These are phyloP conservation scores for Centropus bengalensis DNA, from an alignment of 2,113 vertebrate species.

Conservation along the genomic window DNA sequence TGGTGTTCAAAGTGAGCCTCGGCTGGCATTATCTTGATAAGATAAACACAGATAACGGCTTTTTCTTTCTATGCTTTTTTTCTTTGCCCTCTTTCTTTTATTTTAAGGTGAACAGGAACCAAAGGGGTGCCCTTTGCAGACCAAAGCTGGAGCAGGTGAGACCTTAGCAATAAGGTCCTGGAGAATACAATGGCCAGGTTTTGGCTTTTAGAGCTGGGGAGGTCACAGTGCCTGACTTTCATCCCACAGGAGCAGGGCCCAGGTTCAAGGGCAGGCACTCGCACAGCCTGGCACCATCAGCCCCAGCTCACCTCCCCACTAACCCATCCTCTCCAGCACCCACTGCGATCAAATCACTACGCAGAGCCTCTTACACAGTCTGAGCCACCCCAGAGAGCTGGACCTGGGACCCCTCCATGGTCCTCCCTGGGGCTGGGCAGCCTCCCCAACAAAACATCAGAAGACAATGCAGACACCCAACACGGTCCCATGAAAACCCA, in stretches of 20 bases:
- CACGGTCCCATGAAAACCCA: accelerated
- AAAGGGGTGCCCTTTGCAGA: not conserved
- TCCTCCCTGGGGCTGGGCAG: not conserved
- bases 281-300: too few species aligned
- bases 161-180: not conserved
- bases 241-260: accelerated
- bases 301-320: not conserved
- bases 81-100: not conserved
- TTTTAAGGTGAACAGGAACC: not conserved
- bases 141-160: not conserved
- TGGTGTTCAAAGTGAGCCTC: slow-evolving; percentile 27
- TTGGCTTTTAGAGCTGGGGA: not conserved
- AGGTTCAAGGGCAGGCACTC: not conserved
- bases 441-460: not conserved
- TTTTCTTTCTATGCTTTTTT: not conserved
- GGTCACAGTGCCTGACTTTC: accelerated
- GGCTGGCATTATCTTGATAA: slow-evolving; percentile 12
- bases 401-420: not conserved
- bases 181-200: not conserved
- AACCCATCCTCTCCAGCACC: not conserved
- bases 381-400: accelerated
- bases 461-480: not conserved
- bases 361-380: not conserved
- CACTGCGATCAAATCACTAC: accelerated
- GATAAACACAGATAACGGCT: slow-evolving; percentile 26